A percentile compares a stretch with the other conserved stretches of the same genome.
These are phyloP conservation scores for Vanessa tameamea DNA, from an alignment of 1,140 invertebrate genomes.

Conservation along the genomic window DNA sequence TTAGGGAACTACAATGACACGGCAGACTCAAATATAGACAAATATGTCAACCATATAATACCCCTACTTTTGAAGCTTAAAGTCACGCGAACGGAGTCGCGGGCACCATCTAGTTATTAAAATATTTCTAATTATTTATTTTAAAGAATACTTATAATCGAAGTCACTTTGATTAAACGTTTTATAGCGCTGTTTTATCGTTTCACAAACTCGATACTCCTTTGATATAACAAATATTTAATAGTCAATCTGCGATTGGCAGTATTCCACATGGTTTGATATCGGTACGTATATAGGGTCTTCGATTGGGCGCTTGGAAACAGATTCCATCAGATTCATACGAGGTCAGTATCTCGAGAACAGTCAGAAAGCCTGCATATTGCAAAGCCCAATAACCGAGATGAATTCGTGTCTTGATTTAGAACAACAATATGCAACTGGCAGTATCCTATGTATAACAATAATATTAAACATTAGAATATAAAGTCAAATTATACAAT, in stretches of 20 bases:
- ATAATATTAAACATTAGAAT: background rate
- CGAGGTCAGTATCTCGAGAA: conserved; percentile 7
- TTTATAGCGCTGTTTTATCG: background rate
- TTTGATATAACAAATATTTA: background rate
- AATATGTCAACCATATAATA: too few species aligned
- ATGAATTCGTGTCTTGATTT: conserved; percentile 5
- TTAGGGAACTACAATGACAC: too few species aligned
- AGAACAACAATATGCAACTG: background rate
- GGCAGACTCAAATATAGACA: too few species aligned
- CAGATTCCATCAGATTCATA: conserved; percentile 1
- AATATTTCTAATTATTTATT: too few species aligned
- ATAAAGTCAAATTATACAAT: too few species aligned
- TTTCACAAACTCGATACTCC: background rate
- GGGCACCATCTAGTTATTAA: too few species aligned
- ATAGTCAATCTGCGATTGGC: background rate
- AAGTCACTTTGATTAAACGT: too few species aligned
- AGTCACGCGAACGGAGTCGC: too few species aligned
- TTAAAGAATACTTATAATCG: too few species aligned
- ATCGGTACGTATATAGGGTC: background rate
- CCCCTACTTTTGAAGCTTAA: too few species aligned
- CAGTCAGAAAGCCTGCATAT: background rate
- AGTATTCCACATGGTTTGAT: background rate
- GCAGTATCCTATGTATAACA: background rate
- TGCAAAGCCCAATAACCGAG: conserved; percentile 5
- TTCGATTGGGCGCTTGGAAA: conserved; percentile 5